Evolutionary conservation across 2,113 vertebrate genomes (phyloP).

Genomic region (Anthoscopus minutus): DNA sequence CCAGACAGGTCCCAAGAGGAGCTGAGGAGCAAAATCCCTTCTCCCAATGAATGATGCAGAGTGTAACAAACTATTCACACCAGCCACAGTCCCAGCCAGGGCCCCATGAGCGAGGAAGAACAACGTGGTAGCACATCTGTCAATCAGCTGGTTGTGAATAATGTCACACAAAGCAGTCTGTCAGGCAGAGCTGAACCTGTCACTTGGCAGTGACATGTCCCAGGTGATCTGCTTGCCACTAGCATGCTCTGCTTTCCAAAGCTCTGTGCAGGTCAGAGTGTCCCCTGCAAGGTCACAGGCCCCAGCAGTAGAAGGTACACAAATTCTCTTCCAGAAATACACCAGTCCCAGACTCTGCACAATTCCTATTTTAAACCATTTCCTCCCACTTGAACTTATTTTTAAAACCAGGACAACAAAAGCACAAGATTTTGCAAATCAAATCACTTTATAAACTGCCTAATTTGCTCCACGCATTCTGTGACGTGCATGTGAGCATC

Average conservation of each 20-base stretch:
- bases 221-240: neutral
- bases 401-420: neutral
- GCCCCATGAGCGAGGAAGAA: neutral
- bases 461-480: fast-evolving
- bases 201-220: fast-evolving
- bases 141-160: neutral
- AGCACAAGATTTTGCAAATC: neutral
- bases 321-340: neutral
- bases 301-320: neutral
- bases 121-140: fast-evolving
- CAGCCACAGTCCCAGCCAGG: neutral
- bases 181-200: neutral
- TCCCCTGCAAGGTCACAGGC: neutral
- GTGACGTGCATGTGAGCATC: neutral
- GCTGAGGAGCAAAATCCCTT: neutral
- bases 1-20: neutral
- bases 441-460: neutral
- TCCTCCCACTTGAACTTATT: neutral
- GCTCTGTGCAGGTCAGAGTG: fast-evolving
- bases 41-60: neutral
- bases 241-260: neutral
- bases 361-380: neutral
- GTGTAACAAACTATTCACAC: neutral
- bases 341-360: neutral
- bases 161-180: neutral